Evolutionary conservation across 2,113 vertebrate species (phyloP).

Genomic region (Cepphus grylle): DNA sequence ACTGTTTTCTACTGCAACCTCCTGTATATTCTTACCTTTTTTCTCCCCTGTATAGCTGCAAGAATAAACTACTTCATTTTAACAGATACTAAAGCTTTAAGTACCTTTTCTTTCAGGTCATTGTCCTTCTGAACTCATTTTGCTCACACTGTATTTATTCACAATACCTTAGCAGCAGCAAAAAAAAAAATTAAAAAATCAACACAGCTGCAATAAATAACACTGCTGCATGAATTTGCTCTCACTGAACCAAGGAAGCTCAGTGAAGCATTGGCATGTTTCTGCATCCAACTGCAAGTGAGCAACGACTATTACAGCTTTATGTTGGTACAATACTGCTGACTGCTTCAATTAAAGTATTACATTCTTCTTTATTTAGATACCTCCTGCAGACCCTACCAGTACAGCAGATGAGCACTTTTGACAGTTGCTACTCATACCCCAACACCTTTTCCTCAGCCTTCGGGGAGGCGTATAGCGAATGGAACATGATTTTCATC

Average conservation of each 20-base stretch:
- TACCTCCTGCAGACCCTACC: not conserved
- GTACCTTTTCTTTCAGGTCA: not conserved
- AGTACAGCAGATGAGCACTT: not conserved
- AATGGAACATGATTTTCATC: not conserved
- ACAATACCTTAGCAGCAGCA: not conserved
- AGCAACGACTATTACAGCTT: not conserved
- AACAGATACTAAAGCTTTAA: not conserved
- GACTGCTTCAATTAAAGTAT: not conserved
- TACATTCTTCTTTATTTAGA: not conserved
- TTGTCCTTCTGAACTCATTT: not conserved
- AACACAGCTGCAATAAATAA: not conserved
- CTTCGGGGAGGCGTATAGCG: fast-evolving
- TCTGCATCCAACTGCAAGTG: not conserved
- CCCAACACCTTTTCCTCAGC: not conserved
- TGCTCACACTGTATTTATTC: not conserved
- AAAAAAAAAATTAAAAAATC: not conserved
- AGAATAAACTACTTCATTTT: not conserved
- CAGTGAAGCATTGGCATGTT: not conserved
- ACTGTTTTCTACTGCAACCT: not conserved
- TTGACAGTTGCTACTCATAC: not conserved
- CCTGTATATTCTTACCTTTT: not conserved
- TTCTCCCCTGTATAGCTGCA: not conserved
- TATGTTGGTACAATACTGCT: not conserved
- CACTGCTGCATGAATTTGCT: not conserved
- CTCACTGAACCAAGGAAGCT: not conserved